Base-by-base conservation (phyloP, 1,140 invertebrate genomes). In the Drosophila rufa region DNA sequence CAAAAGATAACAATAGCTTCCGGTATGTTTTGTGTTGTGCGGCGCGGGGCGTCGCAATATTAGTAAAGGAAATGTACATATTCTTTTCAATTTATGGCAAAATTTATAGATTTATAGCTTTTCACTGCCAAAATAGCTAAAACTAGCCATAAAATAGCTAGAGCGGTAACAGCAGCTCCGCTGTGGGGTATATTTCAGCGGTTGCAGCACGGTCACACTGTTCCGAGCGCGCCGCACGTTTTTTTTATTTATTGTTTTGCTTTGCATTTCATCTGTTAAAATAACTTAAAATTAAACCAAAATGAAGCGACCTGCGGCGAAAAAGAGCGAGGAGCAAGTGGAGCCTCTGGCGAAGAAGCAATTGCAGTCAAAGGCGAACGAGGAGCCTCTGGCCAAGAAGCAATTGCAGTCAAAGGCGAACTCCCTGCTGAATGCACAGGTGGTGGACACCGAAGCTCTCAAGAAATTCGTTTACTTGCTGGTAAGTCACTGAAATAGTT, bases 341-440 rank as follows among this genome's bases (percentile, higher is more conserved):
- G n/a, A 70, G 47, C 46, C 40, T 0, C 27, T 67, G 38, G 47
- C 38, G 12, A 70, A 55, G 9, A 70, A 46, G 30, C 47, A 45
- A 12, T 86, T 96, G 62, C 94, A 95, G 40, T 92, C 93, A 79
- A 95, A 95, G 90, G 95, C 95, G 30, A 95, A 95, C 75, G 22
- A 25, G 30, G n/a, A 70, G 47, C 46, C 40, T 0, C 27, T 67
- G 38, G 47, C 38, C n/a, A 70, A 55, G 9, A 70, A 46, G 30
- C 47, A 45, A 12, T 86, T 96, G 62, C 94, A 95, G 40, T 92
- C 93, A 79, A 95, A 95, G 90, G 95, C 95, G 30, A 95, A 95
- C 75, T 95, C 96, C 79, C 96, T 96, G 91, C 91, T 96, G 27
- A 93, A 94, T 70, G 95, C 94, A 11, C 93, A 94, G 94, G 92